Base-by-base conservation (phyloP, 2,888 invertebrate genomes). In the Lithosia quadra region DNA sequence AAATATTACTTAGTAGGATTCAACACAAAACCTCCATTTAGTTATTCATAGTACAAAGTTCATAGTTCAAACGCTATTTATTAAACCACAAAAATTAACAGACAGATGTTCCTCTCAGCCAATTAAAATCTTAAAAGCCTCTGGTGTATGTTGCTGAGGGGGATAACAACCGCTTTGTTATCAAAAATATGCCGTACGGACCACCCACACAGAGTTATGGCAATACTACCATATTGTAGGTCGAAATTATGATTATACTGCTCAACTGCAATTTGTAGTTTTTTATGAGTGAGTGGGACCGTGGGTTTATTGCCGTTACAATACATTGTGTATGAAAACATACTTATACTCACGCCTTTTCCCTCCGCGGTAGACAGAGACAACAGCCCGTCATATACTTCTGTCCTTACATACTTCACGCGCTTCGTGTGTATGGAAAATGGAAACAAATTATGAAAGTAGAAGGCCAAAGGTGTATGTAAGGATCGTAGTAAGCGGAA, bases 201-300 rank as follows among this genome's bases (percentile, higher is more conserved):
- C 79, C 79, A 77, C 79, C 81, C 81, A 79, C 81, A 65, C 63
- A 70, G 18, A 55, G 70, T 10, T 57, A 39, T 34, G 28, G 39
- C 5, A 15, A 28, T 55, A 59, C 24, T 53, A 60, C 28, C 24
- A 61, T 36, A 55, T 53, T 55, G 60, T 65, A 57, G 43, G 28
- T 43, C 28, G 58, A 49, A 55, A 55, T 22, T 66, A 61, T 11
- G 60, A 61, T 11, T n/a, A 18, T 55, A 60, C 55, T n/a, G 5
- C 34, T 60, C n/a, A 9, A n/a, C 49, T 61, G 24, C n/a, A 24
- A 11, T 24, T 43, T 61, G 72, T 70, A 71, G 55, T 73, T 77
- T 76, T 81, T 77, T 79, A 79, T 75, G 73, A 8, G 33, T 21
- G 13, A 63, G 21, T 63, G 49, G 53, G 53, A 22, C 63, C 49